Base-by-base conservation (phyloP, 1,140 invertebrate species). In the Linepithema humile region DNA sequence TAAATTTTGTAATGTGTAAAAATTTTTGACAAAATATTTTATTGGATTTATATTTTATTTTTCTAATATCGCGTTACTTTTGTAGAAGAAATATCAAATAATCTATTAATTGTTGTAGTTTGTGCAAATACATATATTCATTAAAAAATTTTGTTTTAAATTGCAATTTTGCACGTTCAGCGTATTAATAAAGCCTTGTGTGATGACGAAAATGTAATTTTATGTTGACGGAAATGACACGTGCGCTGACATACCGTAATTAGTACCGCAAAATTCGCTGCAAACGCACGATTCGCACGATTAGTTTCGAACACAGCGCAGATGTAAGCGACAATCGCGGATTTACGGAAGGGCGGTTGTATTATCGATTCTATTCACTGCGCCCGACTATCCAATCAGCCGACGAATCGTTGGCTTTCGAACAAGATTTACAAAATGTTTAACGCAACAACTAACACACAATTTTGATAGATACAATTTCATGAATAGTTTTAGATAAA, bases 171-270 rank as follows among this genome's bases (percentile, higher is more conserved):
- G 20, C 5, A 15, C 20, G 20, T 65, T 43, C 40, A n/a, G 7
- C 20, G 40, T 55, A 73, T 48, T 48, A 50, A 32, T 69, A 32
- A 48, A 50, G 0, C 17, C 12, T 29, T 32, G 29, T 59, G 26
- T 29, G 23, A 10, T 17, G 15, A 26, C 3, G 17, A 69, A 29
- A 48, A 69, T n/a, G 17, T 26, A 69, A 48, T 45, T 69, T 32
- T 32, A 74, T 23, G 17, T 74, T 40, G 40, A 59, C 15, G 67
- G n/a, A 7, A 45, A 7, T 20, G 26, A 53, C 17, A 20, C 17
- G 4, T 40, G 64, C 50, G 82, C 15, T 67, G 82, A 84, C 48
- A 84, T 78, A 84, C 45, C 57, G 60, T 69, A 69, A 69, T 69
- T 69, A 48, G 65, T 32, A 12, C 4, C 2, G 23, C 45, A 73